These are phyloP conservation scores for Hybognathus amarus DNA, from an alignment of 2,797 vertebrate genomes.

Conservation along the genomic window DNA sequence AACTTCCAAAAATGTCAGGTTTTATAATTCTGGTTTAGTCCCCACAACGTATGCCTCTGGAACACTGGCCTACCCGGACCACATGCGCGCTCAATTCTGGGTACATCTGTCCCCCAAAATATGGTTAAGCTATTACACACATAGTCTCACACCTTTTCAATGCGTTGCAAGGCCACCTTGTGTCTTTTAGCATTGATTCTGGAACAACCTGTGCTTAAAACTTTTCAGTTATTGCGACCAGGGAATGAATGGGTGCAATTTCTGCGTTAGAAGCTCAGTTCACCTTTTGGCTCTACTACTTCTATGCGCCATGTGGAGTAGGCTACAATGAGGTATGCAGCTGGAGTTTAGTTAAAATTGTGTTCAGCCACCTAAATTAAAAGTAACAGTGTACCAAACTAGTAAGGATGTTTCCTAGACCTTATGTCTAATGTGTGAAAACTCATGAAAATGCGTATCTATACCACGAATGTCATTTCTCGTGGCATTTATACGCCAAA, in stretches of 20 bases:
- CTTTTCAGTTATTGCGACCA: not conserved
- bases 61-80: not conserved
- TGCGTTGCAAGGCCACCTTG: not conserved
- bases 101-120: not conserved
- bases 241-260: not conserved
- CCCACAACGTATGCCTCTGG: not conserved
- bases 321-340: not conserved
- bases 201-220: not conserved
- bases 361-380: not conserved
- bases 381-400: not conserved
- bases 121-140: not conserved
- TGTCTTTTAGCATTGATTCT: not conserved
- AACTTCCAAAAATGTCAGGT: not conserved
- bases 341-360: not conserved
- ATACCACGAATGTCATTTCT: too few species aligned
- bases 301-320: not conserved
- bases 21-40: not conserved
- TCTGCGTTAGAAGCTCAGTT: not conserved
- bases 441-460: too few species aligned
- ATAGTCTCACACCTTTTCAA: not conserved
- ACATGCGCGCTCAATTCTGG: not conserved
- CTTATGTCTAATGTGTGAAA: not conserved
- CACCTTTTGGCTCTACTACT: not conserved
- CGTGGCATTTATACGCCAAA: too few species aligned
- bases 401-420: not conserved